These are phyloP conservation scores for Xanthorhoe spadicearia DNA, from an alignment of 2,888 invertebrate species.

Conservation along the genomic window DNA sequence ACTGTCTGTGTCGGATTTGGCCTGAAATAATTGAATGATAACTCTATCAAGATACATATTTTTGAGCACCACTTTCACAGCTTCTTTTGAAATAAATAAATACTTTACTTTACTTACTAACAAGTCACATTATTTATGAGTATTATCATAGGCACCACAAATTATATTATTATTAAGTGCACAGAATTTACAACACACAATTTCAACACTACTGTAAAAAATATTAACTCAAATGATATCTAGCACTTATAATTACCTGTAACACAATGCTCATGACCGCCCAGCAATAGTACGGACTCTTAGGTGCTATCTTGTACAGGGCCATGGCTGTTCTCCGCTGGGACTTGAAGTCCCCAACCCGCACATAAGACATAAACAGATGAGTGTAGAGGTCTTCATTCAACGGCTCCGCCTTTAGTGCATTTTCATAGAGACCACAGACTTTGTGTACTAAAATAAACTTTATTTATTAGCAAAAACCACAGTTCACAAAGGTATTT, in stretches of 20 bases:
- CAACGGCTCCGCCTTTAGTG: conserved; percentile 92
- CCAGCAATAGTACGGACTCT: conserved; percentile 99
- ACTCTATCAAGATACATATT: no score
- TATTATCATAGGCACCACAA: no score
- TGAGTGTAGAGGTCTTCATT: conserved; percentile 97
- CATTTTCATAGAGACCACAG: conserved; percentile 94
- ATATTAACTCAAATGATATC: not conserved
- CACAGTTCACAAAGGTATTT: not conserved
- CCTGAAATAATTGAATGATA: conserved; percentile 52
- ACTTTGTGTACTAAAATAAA: conserved; percentile 91
- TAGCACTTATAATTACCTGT: conserved; percentile 86
- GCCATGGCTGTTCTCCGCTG: conserved; percentile 96
- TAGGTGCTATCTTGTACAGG: conserved; percentile 95
- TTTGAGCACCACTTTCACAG: no score
- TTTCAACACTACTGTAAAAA: no score
- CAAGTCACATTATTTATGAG: no score
- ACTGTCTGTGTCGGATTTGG: conserved; percentile 76
- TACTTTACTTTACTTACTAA: no score
- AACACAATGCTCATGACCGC: conserved; percentile 98
- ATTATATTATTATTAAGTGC: no score
- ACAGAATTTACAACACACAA: no score
- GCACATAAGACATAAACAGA: conserved; percentile 97
- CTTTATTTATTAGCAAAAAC: no score
- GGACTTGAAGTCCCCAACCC: conserved; percentile 94
- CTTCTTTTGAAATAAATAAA: no score